A percentile compares a stretch with the other conserved stretches of the same genome.
These are phyloP conservation scores for Bimastos eiseni DNA, from an alignment of 2,888 invertebrate genomes.

Conservation along the genomic window DNA sequence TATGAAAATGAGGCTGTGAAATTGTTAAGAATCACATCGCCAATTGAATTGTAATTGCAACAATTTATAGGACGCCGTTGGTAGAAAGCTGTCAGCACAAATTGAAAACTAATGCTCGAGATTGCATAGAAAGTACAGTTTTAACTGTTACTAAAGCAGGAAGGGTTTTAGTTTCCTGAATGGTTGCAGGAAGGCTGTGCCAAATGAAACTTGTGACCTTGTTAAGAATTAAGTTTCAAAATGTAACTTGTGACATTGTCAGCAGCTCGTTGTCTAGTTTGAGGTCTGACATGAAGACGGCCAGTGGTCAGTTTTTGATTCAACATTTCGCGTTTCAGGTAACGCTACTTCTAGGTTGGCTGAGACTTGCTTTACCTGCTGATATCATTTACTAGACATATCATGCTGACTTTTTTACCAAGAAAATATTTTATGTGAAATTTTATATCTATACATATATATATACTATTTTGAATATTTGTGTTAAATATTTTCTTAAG, in stretches of 20 bases:
- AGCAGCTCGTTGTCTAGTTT: neutral
- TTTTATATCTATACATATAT: neutral
- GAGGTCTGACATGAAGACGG: neutral
- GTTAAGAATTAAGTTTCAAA: neutral
- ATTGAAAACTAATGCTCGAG: no score
- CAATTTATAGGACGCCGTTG: no score
- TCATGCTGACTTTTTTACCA: neutral
- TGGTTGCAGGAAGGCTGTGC: no score
- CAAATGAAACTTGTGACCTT: neutral
- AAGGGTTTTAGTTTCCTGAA: no score
- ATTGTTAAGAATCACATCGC: no score
- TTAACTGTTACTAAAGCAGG: no score
- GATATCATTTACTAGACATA: conserved; percentile 6
- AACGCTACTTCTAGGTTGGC: neutral
- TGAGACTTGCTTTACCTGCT: neutral
- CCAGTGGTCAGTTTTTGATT: neutral
- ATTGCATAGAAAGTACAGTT: no score
- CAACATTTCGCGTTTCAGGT: neutral
- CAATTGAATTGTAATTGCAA: no score
- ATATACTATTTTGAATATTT: neutral
- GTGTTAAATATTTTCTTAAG: neutral
- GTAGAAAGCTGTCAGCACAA: no score
- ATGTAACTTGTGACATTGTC: neutral
- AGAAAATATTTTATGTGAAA: neutral
- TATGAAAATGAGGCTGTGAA: neutral